Base-by-base conservation (phyloP, 2,888 invertebrate genomes). In the Busseola fusca region DNA sequence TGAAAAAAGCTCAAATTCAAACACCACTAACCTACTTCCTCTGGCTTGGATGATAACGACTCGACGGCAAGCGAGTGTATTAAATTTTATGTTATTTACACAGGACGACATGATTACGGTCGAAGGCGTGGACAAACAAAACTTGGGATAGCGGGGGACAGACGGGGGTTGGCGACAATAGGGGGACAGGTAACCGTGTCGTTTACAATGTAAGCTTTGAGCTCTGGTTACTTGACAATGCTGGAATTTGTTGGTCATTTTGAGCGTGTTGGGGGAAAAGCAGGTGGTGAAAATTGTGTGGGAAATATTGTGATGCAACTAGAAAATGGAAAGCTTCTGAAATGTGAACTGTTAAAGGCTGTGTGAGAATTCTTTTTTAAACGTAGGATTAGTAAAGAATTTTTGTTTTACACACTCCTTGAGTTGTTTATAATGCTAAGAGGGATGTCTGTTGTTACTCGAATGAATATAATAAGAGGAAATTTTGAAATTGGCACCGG, bases 1-100 rank as follows among this genome's bases (percentile, higher is more conserved):
- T 27, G 30, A 70, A 74, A 75, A 72, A 78, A 73, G 4, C 58
- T 54, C 25, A 54, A 74, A 76, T 50, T 54, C 75, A 80, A 69
- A 63, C 81, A 65, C 54, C 25, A 67, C 66, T 77, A 78, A 71
- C 68, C 78, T 63, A 81, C 64, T 63, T 81, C 42, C 27, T 60
- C 77, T 30, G 69, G 60, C 48, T 27, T 14, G 10, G 57, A 64
- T 69, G 68, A 82, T 84, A 84, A 80, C 75, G 34, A 66, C 64
- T 63, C 21, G 42, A 76, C 79, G 62, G 52, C 65, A 64, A 42
- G 76, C 52, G 56, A 65, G 69, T 77, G 81, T 80, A 85, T 88
- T 86, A 87, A 87, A 86, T 86, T 86, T 86, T 82, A 86, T 87
- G 85, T 84, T 87, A 88, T 88, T 88, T 88, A 75, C 81, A 74